These are phyloP conservation scores for Brenthis hecate DNA, from an alignment of 2,888 invertebrate species.

Conservation along the genomic window DNA sequence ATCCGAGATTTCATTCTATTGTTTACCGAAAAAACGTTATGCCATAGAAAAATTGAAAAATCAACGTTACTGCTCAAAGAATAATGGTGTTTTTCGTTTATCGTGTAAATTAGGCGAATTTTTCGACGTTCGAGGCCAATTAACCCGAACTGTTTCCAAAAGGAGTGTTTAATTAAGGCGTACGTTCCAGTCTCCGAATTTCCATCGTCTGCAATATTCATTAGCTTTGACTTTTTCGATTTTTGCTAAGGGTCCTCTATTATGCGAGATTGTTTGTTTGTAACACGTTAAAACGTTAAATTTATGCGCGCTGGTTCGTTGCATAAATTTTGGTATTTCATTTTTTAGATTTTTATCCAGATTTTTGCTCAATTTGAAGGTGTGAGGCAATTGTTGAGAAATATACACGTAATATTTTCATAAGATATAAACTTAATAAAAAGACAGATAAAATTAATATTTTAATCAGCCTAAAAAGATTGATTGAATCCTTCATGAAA, in stretches of 20 bases:
- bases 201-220: constrained; percentile 33
- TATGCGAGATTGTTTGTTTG: constrained; percentile 17
- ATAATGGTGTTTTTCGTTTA: constrained; percentile 17
- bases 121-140: constrained; percentile 30
- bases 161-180: constrained; percentile 35
- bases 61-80: constrained; percentile 12
- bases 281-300: constrained; percentile 4
- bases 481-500: too few relatives aligned
- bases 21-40: background rate
- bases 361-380: background rate
- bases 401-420: too few relatives aligned
- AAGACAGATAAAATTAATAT: too few relatives aligned
- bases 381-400: too few relatives aligned
- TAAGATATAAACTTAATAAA: too few relatives aligned
- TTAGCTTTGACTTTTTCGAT: constrained; percentile 31
- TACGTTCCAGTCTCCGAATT: constrained; percentile 29
- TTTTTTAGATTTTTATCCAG: background rate
- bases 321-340: background rate
- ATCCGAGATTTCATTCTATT: background rate
- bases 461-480: too few relatives aligned
- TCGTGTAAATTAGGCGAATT: constrained; percentile 22
- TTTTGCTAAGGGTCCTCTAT: constrained; percentile 20
- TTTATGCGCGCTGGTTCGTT: background rate
- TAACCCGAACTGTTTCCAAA: constrained; percentile 28
- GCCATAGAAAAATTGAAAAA: constrained; percentile 12